Conservation (phyloP, 2,113 vertebrate genomes). For the Grallaria varia region DNA sequence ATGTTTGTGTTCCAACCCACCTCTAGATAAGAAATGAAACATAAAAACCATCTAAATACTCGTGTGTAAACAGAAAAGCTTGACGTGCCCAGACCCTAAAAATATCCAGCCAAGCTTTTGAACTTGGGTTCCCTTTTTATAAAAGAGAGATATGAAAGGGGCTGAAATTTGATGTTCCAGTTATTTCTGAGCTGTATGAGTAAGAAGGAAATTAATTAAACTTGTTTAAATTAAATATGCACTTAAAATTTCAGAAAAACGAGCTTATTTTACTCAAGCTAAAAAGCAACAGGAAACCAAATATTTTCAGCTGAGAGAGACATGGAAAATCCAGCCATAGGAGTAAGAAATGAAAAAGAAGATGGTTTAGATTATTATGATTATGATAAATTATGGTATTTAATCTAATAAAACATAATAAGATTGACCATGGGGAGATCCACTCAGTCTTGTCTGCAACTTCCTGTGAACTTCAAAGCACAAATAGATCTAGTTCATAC, state of each 20-base stretch:
- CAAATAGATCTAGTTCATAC: not conserved
- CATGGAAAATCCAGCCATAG: not conserved
- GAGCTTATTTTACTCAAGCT: not conserved
- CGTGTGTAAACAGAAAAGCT: not conserved
- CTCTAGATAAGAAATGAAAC: not conserved
- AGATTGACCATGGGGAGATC: not conserved
- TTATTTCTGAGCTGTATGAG: not conserved
- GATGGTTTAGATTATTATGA: not conserved
- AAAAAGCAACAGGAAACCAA: not conserved
- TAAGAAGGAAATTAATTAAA: not conserved
- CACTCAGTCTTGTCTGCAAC: not conserved
- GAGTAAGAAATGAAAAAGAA: not conserved
- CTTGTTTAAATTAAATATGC: not conserved
- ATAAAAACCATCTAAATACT: not conserved
- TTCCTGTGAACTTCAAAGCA: not conserved
- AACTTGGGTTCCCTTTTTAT: not conserved
- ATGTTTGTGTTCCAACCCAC: not conserved
- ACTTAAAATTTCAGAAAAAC: not conserved
- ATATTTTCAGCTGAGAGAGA: not conserved
- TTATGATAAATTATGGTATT: not conserved
- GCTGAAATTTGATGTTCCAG: not conserved
- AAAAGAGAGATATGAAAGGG: not conserved
- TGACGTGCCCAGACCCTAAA: not conserved
- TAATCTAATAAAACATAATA: not conserved
- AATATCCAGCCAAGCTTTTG: not conserved